Conservation (phyloP, 1,140 invertebrate species). For the Zaprionus gabonicus region DNA sequence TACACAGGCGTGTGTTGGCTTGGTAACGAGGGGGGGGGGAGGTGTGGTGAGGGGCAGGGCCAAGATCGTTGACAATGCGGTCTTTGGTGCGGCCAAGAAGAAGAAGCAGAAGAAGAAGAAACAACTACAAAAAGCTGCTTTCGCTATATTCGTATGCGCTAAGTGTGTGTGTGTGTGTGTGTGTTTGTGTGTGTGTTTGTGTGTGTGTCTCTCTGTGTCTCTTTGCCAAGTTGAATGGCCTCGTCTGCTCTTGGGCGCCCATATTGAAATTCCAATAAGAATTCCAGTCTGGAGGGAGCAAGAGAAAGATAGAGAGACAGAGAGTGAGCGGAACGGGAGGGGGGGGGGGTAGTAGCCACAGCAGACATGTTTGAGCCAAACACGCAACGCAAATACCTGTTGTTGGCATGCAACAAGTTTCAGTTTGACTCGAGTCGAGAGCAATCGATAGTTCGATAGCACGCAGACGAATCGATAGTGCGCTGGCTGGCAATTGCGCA, state of each 20-base stretch:
- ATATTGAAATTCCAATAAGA: constrained; percentile 60
- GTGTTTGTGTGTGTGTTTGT: constrained; percentile 24
- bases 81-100: constrained; percentile 18
- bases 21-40: not conserved
- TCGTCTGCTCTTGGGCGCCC: constrained; percentile 46
- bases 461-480: constrained; percentile 2
- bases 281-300: constrained; percentile 27
- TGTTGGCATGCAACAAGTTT: constrained; percentile 48
- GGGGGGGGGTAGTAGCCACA: not conserved
- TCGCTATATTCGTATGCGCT: constrained; percentile 31
- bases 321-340: not conserved
- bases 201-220: constrained; percentile 21
- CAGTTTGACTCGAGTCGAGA: constrained; percentile 6
- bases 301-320: not conserved
- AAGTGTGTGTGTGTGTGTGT: not conserved
- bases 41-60: not conserved
- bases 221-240: constrained; percentile 67
- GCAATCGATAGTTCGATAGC: not conserved
- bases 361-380: constrained; percentile 24
- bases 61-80: constrained; percentile 42
- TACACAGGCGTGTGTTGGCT: constrained; percentile 25
- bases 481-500: not conserved
- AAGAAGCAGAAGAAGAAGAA: constrained; percentile 17
- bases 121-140: constrained; percentile 39
- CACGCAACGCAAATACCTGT: constrained; percentile 29